Percentiles rank a stretch among this genome's conserved stretches.
phyloP scores from a whole-genome alignment of 2,797 vertebrate genomes.

The Orestias chungarensis region DNA sequence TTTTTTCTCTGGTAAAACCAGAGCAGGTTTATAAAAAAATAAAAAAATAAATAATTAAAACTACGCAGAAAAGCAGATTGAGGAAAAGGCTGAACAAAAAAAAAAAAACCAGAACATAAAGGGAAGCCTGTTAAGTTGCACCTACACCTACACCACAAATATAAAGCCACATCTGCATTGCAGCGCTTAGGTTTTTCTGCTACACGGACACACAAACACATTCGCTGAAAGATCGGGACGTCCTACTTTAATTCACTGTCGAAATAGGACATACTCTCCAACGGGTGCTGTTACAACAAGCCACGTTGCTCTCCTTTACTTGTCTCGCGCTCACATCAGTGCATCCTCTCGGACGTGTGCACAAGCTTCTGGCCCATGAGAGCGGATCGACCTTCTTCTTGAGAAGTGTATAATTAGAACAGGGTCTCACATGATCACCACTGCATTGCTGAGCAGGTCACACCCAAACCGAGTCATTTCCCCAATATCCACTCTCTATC shows the following conservation, averaged over 20 bases:
- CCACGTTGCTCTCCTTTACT: constrained; percentile 21
- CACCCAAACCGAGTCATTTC: constrained; percentile 76
- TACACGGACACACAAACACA: constrained; percentile 20
- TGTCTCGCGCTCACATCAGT: constrained; percentile 21
- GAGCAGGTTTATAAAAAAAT: constrained; percentile 58
- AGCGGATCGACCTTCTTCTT: constrained; percentile 78
- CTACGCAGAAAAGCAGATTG: constrained; percentile 41
- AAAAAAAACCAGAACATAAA: constrained; percentile 25
- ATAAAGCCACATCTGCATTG: constrained; percentile 2
- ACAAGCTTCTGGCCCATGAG: constrained; percentile 67
- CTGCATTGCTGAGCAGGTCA: constrained; percentile 77
- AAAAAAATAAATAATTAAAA: too few relatives aligned
- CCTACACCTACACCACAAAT: constrained; percentile 14
- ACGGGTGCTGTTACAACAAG: constrained; percentile 42
- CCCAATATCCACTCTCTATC: constrained; percentile 53
- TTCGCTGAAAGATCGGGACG: constrained; percentile 22
- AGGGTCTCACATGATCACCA: constrained; percentile 83
- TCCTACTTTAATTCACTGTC: constrained; percentile 46
- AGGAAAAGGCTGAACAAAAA: constrained; percentile 20
- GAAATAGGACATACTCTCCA: constrained; percentile 57
- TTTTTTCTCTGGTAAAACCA: constrained; percentile 77
- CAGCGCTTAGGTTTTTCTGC: constrained; percentile 19
- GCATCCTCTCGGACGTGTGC: constrained; percentile 51
- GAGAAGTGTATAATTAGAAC: constrained; percentile 83
- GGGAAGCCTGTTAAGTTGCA: constrained; percentile 31